Evolutionary conservation across 2,888 invertebrate species (phyloP), one percentile per base, ranked within the genome.

Genomic region (Allygus modestus): DNA sequence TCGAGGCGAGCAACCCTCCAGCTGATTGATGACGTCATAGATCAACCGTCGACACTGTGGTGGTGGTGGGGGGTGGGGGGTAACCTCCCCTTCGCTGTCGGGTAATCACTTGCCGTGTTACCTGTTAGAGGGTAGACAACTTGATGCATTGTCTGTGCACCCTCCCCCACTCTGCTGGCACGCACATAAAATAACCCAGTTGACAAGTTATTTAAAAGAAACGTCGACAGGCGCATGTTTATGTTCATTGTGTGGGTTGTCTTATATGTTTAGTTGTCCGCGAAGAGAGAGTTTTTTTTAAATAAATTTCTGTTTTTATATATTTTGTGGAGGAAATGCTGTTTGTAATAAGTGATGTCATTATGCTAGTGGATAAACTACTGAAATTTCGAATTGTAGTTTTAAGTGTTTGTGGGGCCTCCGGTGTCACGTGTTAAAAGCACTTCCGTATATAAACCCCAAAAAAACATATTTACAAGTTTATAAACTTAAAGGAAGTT

Each of bases 1-100:
- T 65, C 81, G 81, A 41, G 58, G 58, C 58, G 20, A 58, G 81
- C 61, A 33, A 61, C 51, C 51, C 61, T 61, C 61, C 82, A 82
- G 82, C 82, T 82, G 82, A 82, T 69, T 82, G 82, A 82, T 82
- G 69, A 61, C 43, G 82, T 43, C 82, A 69, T 82, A 65, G 23
- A 82, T 82, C 65, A 82, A 58, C 81, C 81, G 81, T 81, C 81
- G 61, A 61, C 81, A 81, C 54, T 37, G 41, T n/a, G 41, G 7
- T 46, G 41, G 26, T 26, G 82, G 65, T 15, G n/a, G 26, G 37
- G n/a, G 26, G 37, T 17, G 1, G 73, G 23, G 41, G 23, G 73
- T 12, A 11, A n/a, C 73, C 73, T 37, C 73, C 73, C 73, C 73
- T 75, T 75, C 73, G n/a, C 73, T 75, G 73, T 75, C 73, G 41